Evolutionary conservation across 1,140 invertebrate species (phyloP), one percentile per base, ranked within the genome.

Genomic region (Tetraneura akinire): DNA sequence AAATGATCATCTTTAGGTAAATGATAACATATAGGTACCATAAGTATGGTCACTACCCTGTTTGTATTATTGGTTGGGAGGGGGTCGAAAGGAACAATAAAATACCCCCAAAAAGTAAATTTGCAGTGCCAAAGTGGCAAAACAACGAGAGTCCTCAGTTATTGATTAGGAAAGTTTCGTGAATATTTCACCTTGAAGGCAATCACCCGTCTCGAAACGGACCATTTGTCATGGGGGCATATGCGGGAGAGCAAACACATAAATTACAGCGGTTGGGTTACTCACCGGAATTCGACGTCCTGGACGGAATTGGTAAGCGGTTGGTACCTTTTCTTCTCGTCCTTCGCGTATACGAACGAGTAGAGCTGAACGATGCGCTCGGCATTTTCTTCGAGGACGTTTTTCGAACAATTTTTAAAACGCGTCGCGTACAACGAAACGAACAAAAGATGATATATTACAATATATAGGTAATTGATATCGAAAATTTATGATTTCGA

Each of bases 311-410:
- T 81, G 92, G 92, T 86, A 93, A 92, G 84, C 92, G 90, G 88
- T 92, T 92, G 85, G 90, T 91, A 85, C 91, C 92, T 92, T 94
- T 94, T 88, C 93, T 91, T 85, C 92, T 88, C 84, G 93, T 94
- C 87, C 92, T 89, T 85, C 93, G 90, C 84, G 93, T 91, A 89
- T 93, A 94, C 87, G 92, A 93, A 88, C 92, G 90, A 86, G 92
- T 92, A 86, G 92, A 92, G 85, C 92, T 93, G 88, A 94, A 94
- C 85, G 92, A 94, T 86, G 93, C 93, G 89, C 93, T 94, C 89
- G 93, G 93, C 93, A 94, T 94, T 89, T 91, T 93, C 82, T 64
- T 80, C 71, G 60, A 60, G 45, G 68, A 29, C 3, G 74, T 62
- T 78, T 78, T 78, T 68, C 49, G 78, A 37, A 68, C 60, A 68